Evolutionary conservation across 2,797 vertebrate species (phyloP).

Genomic region (Staurois parvus): DNA sequence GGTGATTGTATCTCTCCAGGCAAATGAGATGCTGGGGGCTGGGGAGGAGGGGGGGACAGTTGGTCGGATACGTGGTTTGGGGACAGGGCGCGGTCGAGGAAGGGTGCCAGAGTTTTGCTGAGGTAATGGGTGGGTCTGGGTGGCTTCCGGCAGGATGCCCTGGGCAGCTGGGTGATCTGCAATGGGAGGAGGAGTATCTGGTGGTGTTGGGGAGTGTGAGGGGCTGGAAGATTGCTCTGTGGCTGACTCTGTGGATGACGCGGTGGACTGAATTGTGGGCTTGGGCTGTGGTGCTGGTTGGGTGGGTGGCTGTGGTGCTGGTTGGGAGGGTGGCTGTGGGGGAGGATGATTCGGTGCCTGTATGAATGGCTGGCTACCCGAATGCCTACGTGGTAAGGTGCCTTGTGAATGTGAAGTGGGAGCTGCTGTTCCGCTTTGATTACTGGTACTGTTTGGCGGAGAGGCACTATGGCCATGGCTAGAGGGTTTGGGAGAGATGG

Average conservation of each 20-base stretch:
- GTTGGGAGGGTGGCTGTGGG: conserved; percentile 88
- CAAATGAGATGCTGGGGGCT: conserved; percentile 75
- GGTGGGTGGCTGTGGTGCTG: conserved; percentile 89
- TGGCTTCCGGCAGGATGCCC: conserved; percentile 64
- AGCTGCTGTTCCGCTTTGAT: conserved; percentile 70
- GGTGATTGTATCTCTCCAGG: conserved; percentile 70
- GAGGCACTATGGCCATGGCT: conserved; percentile 76
- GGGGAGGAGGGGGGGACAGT: conserved; percentile 88
- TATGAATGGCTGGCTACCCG: conserved; percentile 85
- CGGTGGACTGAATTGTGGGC: conserved; percentile 59
- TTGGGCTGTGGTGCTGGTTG: conserved; percentile 75
- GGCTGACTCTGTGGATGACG: conserved; percentile 18
- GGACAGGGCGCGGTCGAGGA: conserved; percentile 87
- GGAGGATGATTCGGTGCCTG: conserved; percentile 94
- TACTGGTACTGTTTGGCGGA: conserved; percentile 75
- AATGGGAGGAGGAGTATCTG: conserved; percentile 84
- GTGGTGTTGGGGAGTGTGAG: conserved; percentile 87
- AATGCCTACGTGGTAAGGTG: conserved; percentile 83
- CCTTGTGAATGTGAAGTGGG: conserved; percentile 64
- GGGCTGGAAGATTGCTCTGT: conserved; percentile 73
- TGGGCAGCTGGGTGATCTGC: conserved; percentile 63
- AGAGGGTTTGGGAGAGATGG: conserved; percentile 79
- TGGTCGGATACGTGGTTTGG: conserved; percentile 91
- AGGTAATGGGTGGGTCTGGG: conserved; percentile 66
- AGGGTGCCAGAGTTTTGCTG: conserved; percentile 80